Conservation (phyloP, 2,797 vertebrate genomes). For the Coendou prehensilis region DNA sequence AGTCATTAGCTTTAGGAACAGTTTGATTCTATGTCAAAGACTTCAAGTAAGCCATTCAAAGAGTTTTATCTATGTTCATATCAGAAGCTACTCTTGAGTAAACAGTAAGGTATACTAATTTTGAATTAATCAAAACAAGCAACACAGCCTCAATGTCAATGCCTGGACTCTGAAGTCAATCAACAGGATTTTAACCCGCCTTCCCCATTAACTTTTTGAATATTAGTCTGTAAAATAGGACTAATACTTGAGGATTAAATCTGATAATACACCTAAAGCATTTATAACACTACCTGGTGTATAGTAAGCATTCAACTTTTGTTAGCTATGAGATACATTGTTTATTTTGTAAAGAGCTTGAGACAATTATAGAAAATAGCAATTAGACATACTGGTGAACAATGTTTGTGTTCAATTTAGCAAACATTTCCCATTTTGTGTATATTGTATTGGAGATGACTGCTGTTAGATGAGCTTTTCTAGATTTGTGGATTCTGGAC, state of each 20-base stretch:
- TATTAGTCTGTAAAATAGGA: neutral
- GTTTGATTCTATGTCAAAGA: neutral
- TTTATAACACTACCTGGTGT: neutral
- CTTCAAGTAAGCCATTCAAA: neutral
- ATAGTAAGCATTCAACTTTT: neutral
- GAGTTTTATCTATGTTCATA: neutral
- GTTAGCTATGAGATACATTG: neutral
- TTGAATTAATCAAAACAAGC: slow-evolving; percentile 8
- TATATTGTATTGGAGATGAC: neutral
- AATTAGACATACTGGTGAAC: neutral
- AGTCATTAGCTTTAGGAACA: neutral
- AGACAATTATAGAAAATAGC: neutral
- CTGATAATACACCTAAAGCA: neutral
- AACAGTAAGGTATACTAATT: neutral
- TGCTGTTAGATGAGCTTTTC: neutral
- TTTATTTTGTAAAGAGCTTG: neutral
- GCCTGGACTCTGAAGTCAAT: neutral
- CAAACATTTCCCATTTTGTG: neutral
- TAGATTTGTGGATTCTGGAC: neutral
- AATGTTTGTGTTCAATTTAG: neutral
- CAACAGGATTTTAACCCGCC: neutral
- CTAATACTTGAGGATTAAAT: neutral
- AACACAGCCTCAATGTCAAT: neutral
- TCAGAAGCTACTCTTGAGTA: neutral
- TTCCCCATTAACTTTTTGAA: neutral